Base-by-base conservation (phyloP, 2,797 vertebrate species). In the Sebastes matsubarae region DNA sequence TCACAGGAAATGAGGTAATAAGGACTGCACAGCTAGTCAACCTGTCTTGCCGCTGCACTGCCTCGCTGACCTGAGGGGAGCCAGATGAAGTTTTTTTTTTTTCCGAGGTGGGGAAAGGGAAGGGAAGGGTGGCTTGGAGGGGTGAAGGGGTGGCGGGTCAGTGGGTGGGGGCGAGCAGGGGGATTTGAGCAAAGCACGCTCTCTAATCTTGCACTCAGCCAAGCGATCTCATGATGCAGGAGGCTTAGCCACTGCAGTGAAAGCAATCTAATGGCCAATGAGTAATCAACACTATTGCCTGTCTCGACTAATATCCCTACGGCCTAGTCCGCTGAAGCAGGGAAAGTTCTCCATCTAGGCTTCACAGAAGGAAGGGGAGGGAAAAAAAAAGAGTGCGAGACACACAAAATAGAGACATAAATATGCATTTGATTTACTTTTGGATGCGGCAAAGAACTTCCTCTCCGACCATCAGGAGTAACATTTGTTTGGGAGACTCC, bases 211-310 rank as follows among this genome's bases (percentile, higher is more conserved):
- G 89, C 89, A 93, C 91, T 95, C 95, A 94, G 95, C 94, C 93
- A 95, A 94, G 93, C 94, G 94, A 95, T 95, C 95, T 95, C 94
- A 95, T 95, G 95, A 96, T 96, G 95, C 93, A 93, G 91, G 90
- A 93, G 93, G 95, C 93, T 96, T 94, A 96, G 92, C 93, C 90
- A 84, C 93, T 87, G 90, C 94, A 94, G 92, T 96, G 96, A 96
- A 96, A 96, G 94, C 95, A 95, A 95, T 95, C 95, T 96, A 96
- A 96, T 96, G 95, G 93, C 95, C 95, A 95, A 94, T 96, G 95
- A 96, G 96, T 96, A 96, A 96, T 96, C 95, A 96, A 96, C 96
- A 96, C 96, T 96, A 96, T 95, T 96, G 94, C 95, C 94, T 96
- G 94, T 96, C 95, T 92, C 66, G 91, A 94, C 94, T 91, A 94